phyloP scores from a whole-genome alignment of 2,797 vertebrate species.

The Coranthus polyacanthus region DNA sequence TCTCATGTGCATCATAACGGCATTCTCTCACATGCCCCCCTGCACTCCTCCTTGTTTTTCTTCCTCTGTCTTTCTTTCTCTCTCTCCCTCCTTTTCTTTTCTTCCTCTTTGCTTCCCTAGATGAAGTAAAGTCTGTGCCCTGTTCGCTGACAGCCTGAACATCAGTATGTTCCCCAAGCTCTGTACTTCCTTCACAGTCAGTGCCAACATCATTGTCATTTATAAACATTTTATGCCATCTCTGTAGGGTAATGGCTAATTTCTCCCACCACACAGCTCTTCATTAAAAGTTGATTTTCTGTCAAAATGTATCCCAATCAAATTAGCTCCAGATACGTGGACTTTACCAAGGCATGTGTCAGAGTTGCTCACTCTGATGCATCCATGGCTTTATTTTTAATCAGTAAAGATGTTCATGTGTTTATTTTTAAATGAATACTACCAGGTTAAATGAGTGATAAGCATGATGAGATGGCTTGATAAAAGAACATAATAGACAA shows the following conservation, averaged over 20 bases:
- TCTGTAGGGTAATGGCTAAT: slow-evolving; percentile 85
- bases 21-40: slow-evolving; percentile 28
- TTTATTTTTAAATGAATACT: slow-evolving; percentile 51
- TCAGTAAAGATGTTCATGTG: slow-evolving; percentile 48
- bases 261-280: slow-evolving; percentile 87
- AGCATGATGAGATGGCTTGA: slow-evolving; percentile 20
- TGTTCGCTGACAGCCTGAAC: slow-evolving; percentile 55
- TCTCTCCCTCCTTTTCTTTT: background rate
- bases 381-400: slow-evolving; percentile 68
- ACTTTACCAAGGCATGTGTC: slow-evolving; percentile 69
- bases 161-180: slow-evolving; percentile 62
- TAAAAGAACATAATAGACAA: slow-evolving; percentile 11
- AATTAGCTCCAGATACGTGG: slow-evolving; percentile 87
- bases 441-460: slow-evolving; percentile 42
- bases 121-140: slow-evolving; percentile 49
- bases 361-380: slow-evolving; percentile 54
- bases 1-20: slow-evolving; percentile 62
- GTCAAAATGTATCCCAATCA: slow-evolving; percentile 91
- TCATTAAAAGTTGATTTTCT: slow-evolving; percentile 97
- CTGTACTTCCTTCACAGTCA: slow-evolving; percentile 70
- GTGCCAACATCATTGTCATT: slow-evolving; percentile 80
- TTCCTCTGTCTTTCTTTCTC: slow-evolving; percentile 16
- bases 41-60: slow-evolving; percentile 26
- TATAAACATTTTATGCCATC: slow-evolving; percentile 85
- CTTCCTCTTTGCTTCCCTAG: slow-evolving; percentile 21